These are phyloP conservation scores for Calidris pygmaea DNA, from an alignment of 2,113 vertebrate species.

Conservation along the genomic window DNA sequence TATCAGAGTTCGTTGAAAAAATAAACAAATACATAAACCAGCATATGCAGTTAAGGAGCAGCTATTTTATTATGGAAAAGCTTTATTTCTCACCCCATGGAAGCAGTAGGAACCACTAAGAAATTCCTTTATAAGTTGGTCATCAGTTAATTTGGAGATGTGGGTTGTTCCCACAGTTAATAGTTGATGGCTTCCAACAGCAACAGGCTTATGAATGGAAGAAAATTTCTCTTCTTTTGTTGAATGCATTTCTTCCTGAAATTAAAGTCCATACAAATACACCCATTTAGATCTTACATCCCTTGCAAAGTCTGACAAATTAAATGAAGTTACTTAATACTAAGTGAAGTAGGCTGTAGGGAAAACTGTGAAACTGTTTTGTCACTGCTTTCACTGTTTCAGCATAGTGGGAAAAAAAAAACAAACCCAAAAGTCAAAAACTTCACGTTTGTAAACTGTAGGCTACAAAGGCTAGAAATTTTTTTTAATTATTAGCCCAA, in stretches of 20 bases:
- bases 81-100: conserved; percentile 87
- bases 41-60: not conserved
- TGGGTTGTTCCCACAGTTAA: conserved; percentile 93
- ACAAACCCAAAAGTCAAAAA: not conserved
- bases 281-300: not conserved
- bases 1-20: not conserved
- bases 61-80: not conserved
- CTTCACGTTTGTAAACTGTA: not conserved
- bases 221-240: conserved; percentile 88
- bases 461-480: not conserved
- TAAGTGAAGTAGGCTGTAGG: not conserved
- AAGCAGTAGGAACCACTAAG: conserved; percentile 97
- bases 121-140: conserved; percentile 97
- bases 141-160: conserved; percentile 96
- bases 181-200: conserved; percentile 86
- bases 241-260: conserved; percentile 83
- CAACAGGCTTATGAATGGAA: conserved; percentile 90
- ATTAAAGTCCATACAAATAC: not conserved
- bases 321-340: not conserved
- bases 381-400: not conserved
- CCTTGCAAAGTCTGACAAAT: not conserved
- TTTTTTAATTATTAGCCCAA: not conserved
- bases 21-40: not conserved
- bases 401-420: not conserved
- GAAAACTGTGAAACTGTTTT: not conserved